These are phyloP conservation scores for Lithophane ornitopus DNA, from an alignment of 2,888 invertebrate genomes.

Conservation along the genomic window DNA sequence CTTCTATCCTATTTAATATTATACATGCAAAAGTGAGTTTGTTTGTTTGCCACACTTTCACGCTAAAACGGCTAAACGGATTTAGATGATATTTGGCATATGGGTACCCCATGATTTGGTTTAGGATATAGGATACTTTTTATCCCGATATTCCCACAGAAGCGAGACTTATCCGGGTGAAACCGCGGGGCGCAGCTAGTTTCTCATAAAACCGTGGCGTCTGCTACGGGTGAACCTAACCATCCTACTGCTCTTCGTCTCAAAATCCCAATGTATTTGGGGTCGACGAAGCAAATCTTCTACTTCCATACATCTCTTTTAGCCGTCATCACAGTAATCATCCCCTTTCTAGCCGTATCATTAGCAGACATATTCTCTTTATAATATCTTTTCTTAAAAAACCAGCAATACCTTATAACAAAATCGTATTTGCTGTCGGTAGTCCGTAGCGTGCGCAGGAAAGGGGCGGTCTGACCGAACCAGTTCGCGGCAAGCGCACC, in stretches of 20 bases:
- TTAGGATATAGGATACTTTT: too few relatives aligned
- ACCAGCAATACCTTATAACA: background rate
- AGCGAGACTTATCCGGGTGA: too few relatives aligned
- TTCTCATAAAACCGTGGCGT: background rate
- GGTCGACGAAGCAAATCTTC: background rate
- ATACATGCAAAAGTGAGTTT: too few relatives aligned
- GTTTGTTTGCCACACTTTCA: too few relatives aligned
- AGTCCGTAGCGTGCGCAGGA: constrained; percentile 79
- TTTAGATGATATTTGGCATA: too few relatives aligned
- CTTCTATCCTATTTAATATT: background rate
- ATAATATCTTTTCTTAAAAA: background rate
- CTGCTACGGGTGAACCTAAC: background rate
- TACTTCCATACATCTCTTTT: background rate
- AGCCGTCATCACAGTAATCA: background rate
- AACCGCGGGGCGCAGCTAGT: too few relatives aligned
- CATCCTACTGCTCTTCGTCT: background rate
- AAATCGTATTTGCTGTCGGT: constrained; percentile 67
- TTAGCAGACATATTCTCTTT: background rate
- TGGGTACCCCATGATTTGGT: too few relatives aligned
- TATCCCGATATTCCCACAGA: too few relatives aligned
- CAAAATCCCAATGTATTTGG: background rate
- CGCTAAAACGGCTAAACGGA: too few relatives aligned
- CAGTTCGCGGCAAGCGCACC: constrained; percentile 78
- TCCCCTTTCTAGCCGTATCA: background rate
- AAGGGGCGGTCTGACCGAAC: constrained; percentile 87